These are phyloP conservation scores for Hipparchia semele DNA, from an alignment of 2,888 invertebrate species.

Conservation along the genomic window DNA sequence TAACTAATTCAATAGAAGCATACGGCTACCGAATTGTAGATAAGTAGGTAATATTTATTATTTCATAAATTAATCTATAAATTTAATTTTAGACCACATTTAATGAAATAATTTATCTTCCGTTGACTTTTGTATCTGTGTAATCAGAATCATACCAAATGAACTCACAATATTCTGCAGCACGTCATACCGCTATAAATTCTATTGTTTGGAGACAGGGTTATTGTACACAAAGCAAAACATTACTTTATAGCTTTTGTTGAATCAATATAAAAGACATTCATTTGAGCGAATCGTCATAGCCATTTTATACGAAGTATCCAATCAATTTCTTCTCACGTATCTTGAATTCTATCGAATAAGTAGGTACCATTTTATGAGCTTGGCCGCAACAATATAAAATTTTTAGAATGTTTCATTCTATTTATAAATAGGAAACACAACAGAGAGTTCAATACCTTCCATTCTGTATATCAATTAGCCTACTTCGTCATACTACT, in stretches of 20 bases:
- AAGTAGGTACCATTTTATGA: not conserved
- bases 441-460: too few relatives aligned
- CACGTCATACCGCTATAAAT: slow-evolving; percentile 9
- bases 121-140: not conserved
- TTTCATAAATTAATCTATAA: too few relatives aligned
- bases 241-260: slow-evolving; percentile 2
- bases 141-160: slow-evolving; percentile 1
- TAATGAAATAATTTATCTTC: too few relatives aligned
- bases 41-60: too few relatives aligned
- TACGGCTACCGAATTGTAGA: too few relatives aligned
- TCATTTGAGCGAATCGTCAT: slow-evolving; percentile 3
- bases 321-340: slow-evolving; percentile 21
- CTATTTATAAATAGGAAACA: not conserved
- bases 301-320: slow-evolving; percentile 11
- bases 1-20: too few relatives aligned
- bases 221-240: not conserved
- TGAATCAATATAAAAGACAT: slow-evolving; percentile 5
- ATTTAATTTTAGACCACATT: too few relatives aligned
- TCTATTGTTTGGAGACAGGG: slow-evolving; percentile 2
- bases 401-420: not conserved
- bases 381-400: slow-evolving; percentile 39
- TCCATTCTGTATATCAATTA: too few relatives aligned
- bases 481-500: too few relatives aligned
- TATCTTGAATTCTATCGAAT: slow-evolving; percentile 2
- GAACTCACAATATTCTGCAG: slow-evolving; percentile 11